A percentile compares a stretch with the other conserved stretches of the same genome.
Evolutionary conservation across 2,113 vertebrate genomes (phyloP).

Genomic region (Serinus canaria): DNA sequence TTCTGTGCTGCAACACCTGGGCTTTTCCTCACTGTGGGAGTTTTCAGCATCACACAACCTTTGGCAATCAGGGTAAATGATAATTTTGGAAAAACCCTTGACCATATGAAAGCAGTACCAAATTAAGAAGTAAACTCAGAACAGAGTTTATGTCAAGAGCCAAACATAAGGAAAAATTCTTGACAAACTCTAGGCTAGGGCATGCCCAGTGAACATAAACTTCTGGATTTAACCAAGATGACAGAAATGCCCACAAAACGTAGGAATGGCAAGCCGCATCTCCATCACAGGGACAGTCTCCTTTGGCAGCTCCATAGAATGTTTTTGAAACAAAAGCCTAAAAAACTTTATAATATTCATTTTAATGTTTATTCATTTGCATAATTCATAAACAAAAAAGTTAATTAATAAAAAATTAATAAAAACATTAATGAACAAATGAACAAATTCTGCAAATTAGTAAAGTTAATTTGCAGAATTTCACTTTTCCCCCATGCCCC

Average conservation of each 20-base stretch:
- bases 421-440: background rate
- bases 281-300: background rate
- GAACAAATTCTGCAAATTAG: background rate
- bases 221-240: background rate
- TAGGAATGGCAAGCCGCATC: rapidly evolving
- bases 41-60: background rate
- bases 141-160: background rate
- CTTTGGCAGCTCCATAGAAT: background rate
- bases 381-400: background rate
- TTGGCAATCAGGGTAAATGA: background rate
- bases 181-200: background rate
- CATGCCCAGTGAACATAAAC: background rate
- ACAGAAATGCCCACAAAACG: background rate
- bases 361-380: background rate
- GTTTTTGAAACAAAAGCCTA: background rate
- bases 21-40: background rate
- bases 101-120: background rate
- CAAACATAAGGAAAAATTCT: background rate
- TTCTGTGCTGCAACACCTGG: background rate
- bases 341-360: background rate
- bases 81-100: background rate
- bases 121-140: background rate
- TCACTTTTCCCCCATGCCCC: rapidly evolving
- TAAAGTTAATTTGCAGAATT: background rate
- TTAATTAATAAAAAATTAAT: background rate